A percentile compares a stretch with the other conserved stretches of the same genome.
Evolutionary conservation across 2,113 vertebrate genomes (phyloP).

Genomic region (Fukomys damarensis): DNA sequence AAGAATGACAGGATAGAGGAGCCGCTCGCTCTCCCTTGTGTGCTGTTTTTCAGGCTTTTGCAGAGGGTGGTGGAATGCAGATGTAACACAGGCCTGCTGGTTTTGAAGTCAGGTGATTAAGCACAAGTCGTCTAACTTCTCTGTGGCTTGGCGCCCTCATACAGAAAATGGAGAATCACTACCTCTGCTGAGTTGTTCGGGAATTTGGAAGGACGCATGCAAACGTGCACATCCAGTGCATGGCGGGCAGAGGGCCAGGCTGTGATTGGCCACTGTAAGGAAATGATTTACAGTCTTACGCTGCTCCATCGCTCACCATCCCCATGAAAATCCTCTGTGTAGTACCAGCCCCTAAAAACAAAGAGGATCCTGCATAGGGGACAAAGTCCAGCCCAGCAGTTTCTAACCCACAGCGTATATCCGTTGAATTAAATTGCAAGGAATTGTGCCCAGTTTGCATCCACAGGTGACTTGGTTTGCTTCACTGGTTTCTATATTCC

Average conservation of each 20-base stretch:
- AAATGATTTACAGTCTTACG: not conserved
- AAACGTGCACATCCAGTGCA: not conserved
- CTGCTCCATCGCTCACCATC: not conserved
- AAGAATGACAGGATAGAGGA: not conserved
- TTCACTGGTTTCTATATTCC: slow-evolving; percentile 46
- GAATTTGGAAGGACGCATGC: not conserved
- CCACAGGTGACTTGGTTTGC: slow-evolving; percentile 45
- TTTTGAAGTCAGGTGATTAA: not conserved
- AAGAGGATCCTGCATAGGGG: not conserved
- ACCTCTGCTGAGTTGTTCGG: not conserved
- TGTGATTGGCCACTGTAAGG: not conserved
- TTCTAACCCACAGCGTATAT: not conserved
- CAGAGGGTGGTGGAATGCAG: not conserved
- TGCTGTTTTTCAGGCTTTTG: not conserved
- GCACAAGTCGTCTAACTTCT: not conserved
- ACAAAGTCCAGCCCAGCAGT: not conserved
- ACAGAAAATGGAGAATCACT: not conserved
- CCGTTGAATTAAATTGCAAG: slow-evolving; percentile 29
- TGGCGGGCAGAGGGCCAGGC: not conserved
- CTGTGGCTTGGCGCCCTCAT: not conserved
- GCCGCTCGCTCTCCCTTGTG: not conserved
- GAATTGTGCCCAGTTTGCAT: slow-evolving; percentile 45
- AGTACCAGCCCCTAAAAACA: not conserved
- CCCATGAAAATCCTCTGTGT: not conserved
- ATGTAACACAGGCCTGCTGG: not conserved